phyloP scores from a whole-genome alignment of 2,888 invertebrate species.

The Cepaea hortensis region DNA sequence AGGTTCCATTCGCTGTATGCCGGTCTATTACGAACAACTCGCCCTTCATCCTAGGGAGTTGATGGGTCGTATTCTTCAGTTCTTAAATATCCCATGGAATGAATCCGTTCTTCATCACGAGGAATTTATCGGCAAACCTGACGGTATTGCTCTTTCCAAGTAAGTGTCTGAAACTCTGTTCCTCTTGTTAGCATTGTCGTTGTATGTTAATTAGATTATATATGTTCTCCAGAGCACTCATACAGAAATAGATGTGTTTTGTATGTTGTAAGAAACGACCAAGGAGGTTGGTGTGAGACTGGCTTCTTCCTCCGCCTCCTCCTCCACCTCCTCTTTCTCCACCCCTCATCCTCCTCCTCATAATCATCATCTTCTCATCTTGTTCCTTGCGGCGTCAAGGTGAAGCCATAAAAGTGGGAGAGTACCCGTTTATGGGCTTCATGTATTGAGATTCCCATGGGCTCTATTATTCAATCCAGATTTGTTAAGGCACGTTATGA shows the following conservation, averaged over 20 bases:
- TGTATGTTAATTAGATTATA: no score
- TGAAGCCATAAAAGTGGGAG: no score
- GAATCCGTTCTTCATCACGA: constrained; percentile 97
- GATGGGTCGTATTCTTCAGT: constrained; percentile 90
- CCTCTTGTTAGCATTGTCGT: background rate
- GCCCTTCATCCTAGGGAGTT: constrained; percentile 93
- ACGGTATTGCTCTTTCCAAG: constrained; percentile 96
- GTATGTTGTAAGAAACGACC: no score
- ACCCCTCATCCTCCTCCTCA: background rate
- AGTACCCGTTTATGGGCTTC: no score
- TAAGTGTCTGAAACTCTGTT: constrained; percentile 76
- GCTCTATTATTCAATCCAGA: no score
- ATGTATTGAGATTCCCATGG: no score
- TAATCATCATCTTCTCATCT: no score
- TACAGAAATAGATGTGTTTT: no score
- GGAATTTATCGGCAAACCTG: constrained; percentile 94
- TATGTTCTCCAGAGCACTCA: no score
- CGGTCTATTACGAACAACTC: constrained; percentile 96
- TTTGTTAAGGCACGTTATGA: no score
- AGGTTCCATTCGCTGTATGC: constrained; percentile 83
- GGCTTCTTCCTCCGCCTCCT: background rate
- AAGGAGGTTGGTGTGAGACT: no score
- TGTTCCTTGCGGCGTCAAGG: no score
- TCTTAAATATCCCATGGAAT: constrained; percentile 94
- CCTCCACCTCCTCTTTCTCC: background rate